phyloP scores from a whole-genome alignment of 2,797 vertebrate genomes.

The Chrysolophus pictus region DNA sequence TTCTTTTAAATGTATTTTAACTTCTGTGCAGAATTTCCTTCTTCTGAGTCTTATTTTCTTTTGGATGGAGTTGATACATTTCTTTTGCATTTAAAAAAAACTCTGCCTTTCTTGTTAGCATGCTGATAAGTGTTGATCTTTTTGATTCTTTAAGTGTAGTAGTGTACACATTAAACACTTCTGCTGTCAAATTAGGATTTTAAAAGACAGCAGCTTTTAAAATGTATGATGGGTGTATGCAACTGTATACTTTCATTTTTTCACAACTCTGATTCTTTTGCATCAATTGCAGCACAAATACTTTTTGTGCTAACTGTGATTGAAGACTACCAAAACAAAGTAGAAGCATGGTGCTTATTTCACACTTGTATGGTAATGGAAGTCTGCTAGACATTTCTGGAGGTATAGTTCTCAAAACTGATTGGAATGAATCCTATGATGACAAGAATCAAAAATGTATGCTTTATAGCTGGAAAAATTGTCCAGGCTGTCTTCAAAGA shows the following conservation, averaged over 20 bases:
- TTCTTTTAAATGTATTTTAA: neutral
- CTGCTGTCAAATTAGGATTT: neutral
- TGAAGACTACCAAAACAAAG: neutral
- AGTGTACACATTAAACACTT: neutral
- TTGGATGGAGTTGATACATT: neutral
- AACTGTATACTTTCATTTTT: neutral
- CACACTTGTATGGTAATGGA: neutral
- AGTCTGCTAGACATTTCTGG: neutral
- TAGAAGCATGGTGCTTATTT: neutral
- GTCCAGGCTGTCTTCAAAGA: neutral
- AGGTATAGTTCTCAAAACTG: neutral
- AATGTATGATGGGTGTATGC: neutral
- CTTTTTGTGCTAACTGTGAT: neutral
- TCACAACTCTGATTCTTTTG: neutral
- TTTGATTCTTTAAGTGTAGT: neutral
- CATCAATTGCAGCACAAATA: neutral
- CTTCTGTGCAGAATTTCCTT: neutral
- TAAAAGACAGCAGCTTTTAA: neutral
- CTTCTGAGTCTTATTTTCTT: neutral
- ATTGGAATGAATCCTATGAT: neutral
- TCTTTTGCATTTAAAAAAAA: neutral
- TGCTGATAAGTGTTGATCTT: neutral
- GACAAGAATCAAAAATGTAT: neutral
- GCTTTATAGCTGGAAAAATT: neutral
- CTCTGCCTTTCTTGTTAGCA: neutral